Base-by-base conservation (phyloP, 2,113 vertebrate species). In the Malurus cyaneus region DNA sequence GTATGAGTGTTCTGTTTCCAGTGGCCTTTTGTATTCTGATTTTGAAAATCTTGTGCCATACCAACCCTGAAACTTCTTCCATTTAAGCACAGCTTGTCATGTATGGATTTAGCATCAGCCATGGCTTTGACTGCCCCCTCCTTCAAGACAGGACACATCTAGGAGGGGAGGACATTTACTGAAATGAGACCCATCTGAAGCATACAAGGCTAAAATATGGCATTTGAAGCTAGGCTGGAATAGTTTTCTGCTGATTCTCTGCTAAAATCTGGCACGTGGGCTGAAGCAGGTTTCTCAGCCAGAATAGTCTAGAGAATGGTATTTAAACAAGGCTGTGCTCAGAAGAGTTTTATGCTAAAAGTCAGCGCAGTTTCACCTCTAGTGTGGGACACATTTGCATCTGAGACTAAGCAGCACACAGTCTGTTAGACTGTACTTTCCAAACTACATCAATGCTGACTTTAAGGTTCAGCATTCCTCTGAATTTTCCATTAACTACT, bases 281-380 rank as follows among this genome's bases (percentile, higher is more conserved):
- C 67, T 93, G 88, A 70, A 83, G 52, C n/a, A 54, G 25, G 29
- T 73, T 89, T 93, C 93, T 82, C 73, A 89, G 92, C 84, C 87
- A 86, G 88, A 83, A 85, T 83, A 91, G 67, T 73, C 50, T 96
- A 56, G 87, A 73, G 81, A 77, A 80, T 80, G 92, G 76, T 60
- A 86, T 94, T 96, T 93, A 80, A 91, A 70, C 93, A 88, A 77
- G 50, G 39, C 61, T 94, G 47, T 85, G 29, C 25, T 94, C 39
- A 41, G 59, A 42, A 44, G 61, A 82, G n/a, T 69, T 89, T 81
- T 72, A 84, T 81, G 61, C 69, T 86, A 59, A 59, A 96, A 91
- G 70, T 77, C 81, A 80, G 5, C 17, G 16, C 5, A 80, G 50
- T 66, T 60, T 61, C 54, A 92, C 62, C 82, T 71, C 67, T 64